phyloP scores from a whole-genome alignment of 1,140 invertebrate species.

The Drosophila albomicans region DNA sequence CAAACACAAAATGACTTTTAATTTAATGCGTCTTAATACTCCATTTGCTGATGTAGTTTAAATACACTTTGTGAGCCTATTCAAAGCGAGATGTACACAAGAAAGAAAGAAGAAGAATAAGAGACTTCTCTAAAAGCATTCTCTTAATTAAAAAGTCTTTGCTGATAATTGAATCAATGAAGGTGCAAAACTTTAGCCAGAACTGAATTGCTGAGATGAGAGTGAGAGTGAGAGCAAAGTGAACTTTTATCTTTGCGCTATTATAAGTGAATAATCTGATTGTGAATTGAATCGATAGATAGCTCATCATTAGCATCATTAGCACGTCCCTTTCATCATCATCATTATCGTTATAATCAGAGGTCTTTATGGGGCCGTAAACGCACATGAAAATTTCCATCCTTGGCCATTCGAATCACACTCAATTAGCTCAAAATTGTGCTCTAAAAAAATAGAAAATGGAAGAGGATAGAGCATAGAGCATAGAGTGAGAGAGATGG shows the following conservation, averaged over 20 bases:
- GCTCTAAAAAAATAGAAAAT: constrained; percentile 12
- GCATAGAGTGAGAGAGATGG: neutral
- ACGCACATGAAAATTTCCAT: constrained; percentile 45
- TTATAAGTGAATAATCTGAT: constrained; percentile 14
- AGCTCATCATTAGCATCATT: constrained; percentile 13
- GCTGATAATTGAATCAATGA: neutral
- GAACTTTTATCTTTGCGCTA: neutral
- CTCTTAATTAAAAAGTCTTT: no score
- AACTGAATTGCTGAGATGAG: neutral
- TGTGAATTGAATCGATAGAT: constrained; percentile 17
- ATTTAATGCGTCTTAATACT: no score
- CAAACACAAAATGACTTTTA: no score
- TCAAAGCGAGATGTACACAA: no score
- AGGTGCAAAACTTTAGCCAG: neutral
- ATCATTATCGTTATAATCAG: constrained; percentile 8
- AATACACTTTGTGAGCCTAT: no score
- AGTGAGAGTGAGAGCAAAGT: neutral
- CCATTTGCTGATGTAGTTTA: no score
- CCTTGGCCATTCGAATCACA: constrained; percentile 35
- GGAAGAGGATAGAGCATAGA: neutral
- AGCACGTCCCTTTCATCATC: constrained; percentile 17
- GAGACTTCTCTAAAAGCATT: no score
- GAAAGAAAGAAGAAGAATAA: no score
- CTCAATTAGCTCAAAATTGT: constrained; percentile 57
- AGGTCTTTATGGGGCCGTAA: constrained; percentile 50